Evolutionary conservation across 2,888 invertebrate species (phyloP).

Genomic region (Apamea monoglypha): DNA sequence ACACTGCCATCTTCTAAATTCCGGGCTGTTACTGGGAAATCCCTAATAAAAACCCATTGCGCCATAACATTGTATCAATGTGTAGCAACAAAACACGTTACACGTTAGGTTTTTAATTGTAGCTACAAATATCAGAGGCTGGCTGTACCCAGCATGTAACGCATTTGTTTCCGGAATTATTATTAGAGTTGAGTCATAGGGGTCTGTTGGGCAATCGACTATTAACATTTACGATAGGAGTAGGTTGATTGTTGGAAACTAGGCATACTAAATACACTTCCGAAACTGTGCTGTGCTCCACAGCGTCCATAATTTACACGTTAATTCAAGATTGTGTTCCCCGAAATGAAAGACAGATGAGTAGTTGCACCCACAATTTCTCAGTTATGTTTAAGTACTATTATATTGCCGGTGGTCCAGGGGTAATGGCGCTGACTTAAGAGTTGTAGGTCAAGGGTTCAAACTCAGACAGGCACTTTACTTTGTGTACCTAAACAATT

Average conservation of each 20-base stretch:
- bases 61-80: neutral
- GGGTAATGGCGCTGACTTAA: too few relatives aligned
- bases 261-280: neutral
- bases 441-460: too few relatives aligned
- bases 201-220: neutral
- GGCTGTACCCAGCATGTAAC: constrained; percentile 37
- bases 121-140: too few relatives aligned
- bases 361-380: neutral
- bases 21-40: too few relatives aligned
- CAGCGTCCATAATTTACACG: neutral
- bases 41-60: too few relatives aligned
- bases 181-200: neutral
- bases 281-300: neutral
- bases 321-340: too few relatives aligned
- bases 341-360: neutral
- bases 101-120: neutral
- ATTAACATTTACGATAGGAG: neutral
- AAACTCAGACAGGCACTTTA: too few relatives aligned
- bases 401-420: too few relatives aligned
- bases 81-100: neutral
- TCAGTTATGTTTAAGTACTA: neutral
- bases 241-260: neutral
- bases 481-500: too few relatives aligned
- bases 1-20: too few relatives aligned
- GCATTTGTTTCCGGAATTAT: constrained; percentile 31